Conservation (phyloP, 2,888 invertebrate genomes). For the Ichneumoninae sp. region DNA sequence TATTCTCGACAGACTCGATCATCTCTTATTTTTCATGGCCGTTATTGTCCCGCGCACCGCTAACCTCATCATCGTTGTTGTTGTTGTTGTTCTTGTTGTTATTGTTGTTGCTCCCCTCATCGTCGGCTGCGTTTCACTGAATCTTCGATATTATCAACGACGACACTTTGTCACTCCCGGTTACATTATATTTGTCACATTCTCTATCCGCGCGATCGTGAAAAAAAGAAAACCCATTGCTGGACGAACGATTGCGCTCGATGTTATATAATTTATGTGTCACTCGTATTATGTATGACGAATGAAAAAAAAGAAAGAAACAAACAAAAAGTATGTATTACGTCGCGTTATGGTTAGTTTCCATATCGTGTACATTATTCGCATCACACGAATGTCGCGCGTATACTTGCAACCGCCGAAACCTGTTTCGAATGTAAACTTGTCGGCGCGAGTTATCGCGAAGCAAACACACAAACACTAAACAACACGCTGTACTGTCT, state of each 20-base stretch:
- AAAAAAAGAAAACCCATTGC: not conserved
- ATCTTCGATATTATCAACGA: conserved; percentile 30
- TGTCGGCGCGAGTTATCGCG: not conserved
- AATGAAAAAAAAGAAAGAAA: conserved; percentile 33
- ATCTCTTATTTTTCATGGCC: not conserved
- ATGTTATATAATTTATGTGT: conserved; percentile 49
- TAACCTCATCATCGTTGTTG: conserved; percentile 58
- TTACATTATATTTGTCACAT: conserved; percentile 26
- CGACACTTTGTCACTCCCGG: conserved; percentile 11
- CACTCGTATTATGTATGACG: conserved; percentile 47
- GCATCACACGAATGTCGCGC: conserved; percentile 1
- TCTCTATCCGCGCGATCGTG: conserved; percentile 23
- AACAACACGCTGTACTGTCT: conserved; percentile 14
- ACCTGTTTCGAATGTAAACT: conserved; percentile 2
- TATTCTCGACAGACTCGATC: not conserved
- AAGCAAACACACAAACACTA: conserved; percentile 7
- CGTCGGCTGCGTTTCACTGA: conserved; percentile 24
- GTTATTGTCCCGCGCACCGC: conserved; percentile 3
- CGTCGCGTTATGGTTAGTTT: conserved; percentile 32
- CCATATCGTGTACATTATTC: conserved; percentile 45
- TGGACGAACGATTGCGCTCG: conserved; percentile 30
- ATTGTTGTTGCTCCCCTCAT: conserved; percentile 58
- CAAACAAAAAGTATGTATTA: conserved; percentile 27
- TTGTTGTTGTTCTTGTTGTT: conserved; percentile 67
- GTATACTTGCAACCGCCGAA: conserved; percentile 1